phyloP scores from a whole-genome alignment of 2,888 invertebrate genomes.

The Brenthis hecate region DNA sequence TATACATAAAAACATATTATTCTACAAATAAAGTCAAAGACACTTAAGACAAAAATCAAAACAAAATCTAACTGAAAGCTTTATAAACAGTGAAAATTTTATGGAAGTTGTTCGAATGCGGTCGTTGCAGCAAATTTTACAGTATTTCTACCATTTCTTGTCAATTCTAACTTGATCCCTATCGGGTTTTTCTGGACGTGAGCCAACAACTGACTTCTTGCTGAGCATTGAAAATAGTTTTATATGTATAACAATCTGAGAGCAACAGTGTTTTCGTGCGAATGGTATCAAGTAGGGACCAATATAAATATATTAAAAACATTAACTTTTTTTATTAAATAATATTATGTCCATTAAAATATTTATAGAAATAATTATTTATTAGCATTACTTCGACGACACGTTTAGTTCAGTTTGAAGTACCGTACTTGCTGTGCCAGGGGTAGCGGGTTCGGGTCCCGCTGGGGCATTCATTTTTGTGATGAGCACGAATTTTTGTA shows the following conservation, averaged over 20 bases:
- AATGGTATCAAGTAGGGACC: constrained; percentile 5
- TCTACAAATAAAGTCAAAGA: constrained; percentile 2
- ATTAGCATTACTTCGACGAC: too few species aligned
- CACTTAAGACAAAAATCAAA: constrained; percentile 19
- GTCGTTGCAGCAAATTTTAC: constrained; percentile 28
- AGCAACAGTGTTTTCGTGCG: constrained; percentile 24
- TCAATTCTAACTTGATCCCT: constrained; percentile 43
- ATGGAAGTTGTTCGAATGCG: constrained; percentile 22
- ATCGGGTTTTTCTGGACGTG: constrained; percentile 39
- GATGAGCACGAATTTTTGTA: too few species aligned
- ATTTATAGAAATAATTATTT: too few species aligned
- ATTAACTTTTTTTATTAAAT: not conserved
- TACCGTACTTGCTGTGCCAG: too few species aligned
- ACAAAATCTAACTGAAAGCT: constrained; percentile 16
- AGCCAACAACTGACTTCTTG: constrained; percentile 39
- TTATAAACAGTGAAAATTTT: constrained; percentile 22
- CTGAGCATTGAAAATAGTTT: constrained; percentile 40
- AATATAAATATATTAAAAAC: constrained; percentile 19
- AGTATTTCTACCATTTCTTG: constrained; percentile 38
- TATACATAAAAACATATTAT: too few species aligned
- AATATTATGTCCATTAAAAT: too few species aligned
- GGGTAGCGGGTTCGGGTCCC: too few species aligned
- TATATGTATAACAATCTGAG: constrained; percentile 31
- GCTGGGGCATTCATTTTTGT: too few species aligned
- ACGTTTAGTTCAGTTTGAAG: too few species aligned